Evolutionary conservation across 2,797 vertebrate genomes (phyloP).

Genomic region (Fratercula arctica): DNA sequence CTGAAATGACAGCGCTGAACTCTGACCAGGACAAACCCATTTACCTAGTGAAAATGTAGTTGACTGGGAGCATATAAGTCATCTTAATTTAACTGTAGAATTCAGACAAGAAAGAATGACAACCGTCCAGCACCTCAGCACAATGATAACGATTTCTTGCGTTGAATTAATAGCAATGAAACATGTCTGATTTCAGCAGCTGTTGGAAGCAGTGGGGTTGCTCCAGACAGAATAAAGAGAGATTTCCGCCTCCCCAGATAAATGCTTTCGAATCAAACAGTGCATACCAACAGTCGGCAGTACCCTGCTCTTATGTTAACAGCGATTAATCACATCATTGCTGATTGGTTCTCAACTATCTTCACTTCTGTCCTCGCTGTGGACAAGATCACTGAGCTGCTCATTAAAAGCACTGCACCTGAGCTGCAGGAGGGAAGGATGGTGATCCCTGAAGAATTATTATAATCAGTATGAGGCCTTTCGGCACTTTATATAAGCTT

Average conservation of each 20-base stretch:
- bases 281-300: constrained; percentile 12
- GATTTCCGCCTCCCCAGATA: constrained; percentile 8
- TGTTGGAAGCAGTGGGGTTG: constrained; percentile 61
- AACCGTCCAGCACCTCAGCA: constrained; percentile 33
- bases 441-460: constrained; percentile 18
- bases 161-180: constrained; percentile 72
- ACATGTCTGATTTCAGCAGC: constrained; percentile 70
- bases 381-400: constrained; percentile 4
- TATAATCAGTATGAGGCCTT: constrained; percentile 12
- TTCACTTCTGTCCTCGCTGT: not conserved
- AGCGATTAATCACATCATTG: constrained; percentile 60
- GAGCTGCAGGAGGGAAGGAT: not conserved
- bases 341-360: constrained; percentile 47
- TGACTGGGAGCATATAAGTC: not conserved
- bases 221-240: constrained; percentile 36
- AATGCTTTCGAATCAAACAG: constrained; percentile 50
- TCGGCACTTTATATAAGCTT: constrained; percentile 16
- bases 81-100: constrained; percentile 54
- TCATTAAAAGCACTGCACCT: constrained; percentile 26
- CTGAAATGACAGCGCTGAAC: constrained; percentile 22
- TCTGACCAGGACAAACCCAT: constrained; percentile 24
- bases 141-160: constrained; percentile 59
- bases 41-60: constrained; percentile 53
- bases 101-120: constrained; percentile 42
- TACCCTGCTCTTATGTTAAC: constrained; percentile 48